Evolutionary conservation across 2,797 vertebrate genomes (phyloP), one percentile per base, ranked within the genome.

Genomic region (Sebastes hopkinsi): DNA sequence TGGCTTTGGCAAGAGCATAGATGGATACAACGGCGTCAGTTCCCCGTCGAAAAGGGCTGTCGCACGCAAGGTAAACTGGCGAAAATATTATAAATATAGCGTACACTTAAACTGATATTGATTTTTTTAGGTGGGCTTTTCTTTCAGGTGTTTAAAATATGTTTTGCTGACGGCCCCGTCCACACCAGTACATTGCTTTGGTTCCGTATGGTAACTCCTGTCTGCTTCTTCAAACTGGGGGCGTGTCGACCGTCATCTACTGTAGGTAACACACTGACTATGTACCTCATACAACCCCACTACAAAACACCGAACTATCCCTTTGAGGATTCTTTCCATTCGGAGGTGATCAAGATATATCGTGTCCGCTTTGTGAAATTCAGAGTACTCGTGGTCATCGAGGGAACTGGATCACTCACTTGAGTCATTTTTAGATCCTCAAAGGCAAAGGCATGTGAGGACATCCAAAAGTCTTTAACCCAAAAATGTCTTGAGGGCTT

Each of bases 401-500:
- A 25, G 36, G 14, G 46, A 66, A 74, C 23, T 72, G 74, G 66
- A 72, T 66, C 3, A 3, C 27, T 29, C 22, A 2, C 22, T 14
- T 10, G 23, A 73, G 61, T 75, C 2, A 55, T 75, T 79, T 86
- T 84, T 80, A 83, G 76, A 55, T 14, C 23, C 65, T 13, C 16
- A 4, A 46, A 46, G 42, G 70, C 52, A 67, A 68, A 70, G 75
- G 22, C 42, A 0, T 18, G 4, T 38, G 23, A 89, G 72, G 83
- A 81, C 52, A 5, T 60, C 10, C 25, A 10, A 32, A 69, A 61
- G 72, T 68, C 29, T 29, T 12, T 74, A 86, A 72, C 77, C 84
- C 75, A 56, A 52, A 87, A 84, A 72, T 70, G 83, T 82, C 85
- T 79, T 0, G 22, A 23, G 11, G 14, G 61, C n/a, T 38, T 71